Percentiles rank a stretch among this genome's conserved stretches.
Evolutionary conservation across 2,797 vertebrate genomes (phyloP).

Genomic region (Fistularia tabacaria): DNA sequence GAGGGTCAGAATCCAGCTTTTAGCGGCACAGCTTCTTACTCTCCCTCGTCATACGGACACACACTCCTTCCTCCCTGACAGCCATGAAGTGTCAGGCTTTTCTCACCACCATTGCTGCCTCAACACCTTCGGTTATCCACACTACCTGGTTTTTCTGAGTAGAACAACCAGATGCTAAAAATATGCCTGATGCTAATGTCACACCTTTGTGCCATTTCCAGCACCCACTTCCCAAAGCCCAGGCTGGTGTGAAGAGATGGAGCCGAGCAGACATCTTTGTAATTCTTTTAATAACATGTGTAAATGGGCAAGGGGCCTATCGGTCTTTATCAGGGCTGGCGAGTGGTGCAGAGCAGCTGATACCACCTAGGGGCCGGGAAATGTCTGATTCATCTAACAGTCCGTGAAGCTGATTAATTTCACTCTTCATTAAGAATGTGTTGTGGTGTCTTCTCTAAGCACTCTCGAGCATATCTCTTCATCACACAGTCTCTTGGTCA

Average conservation of each 20-base stretch:
- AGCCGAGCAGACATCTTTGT: conserved; percentile 66
- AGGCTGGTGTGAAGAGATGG: conserved; percentile 55
- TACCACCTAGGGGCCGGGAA: conserved; percentile 74
- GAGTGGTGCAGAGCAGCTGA: conserved; percentile 66
- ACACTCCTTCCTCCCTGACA: conserved; percentile 16
- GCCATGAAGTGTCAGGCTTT: conserved; percentile 36
- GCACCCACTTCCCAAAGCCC: conserved; percentile 60
- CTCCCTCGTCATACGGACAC: conserved; percentile 13
- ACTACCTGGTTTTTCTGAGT: conserved; percentile 57
- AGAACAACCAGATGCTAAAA: conserved; percentile 66
- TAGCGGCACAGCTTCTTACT: conserved; percentile 17
- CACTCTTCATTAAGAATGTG: conserved; percentile 79
- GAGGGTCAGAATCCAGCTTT: conserved; percentile 29
- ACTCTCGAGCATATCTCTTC: conserved; percentile 48
- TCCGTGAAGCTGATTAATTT: conserved; percentile 81
- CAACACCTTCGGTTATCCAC: conserved; percentile 34
- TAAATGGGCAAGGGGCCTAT: conserved; percentile 74
- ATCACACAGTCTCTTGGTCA: conserved; percentile 30
- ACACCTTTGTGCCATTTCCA: conserved; percentile 60
- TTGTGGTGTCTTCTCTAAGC: conserved; percentile 72
- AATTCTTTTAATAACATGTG: conserved; percentile 77
- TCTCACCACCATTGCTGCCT: conserved; percentile 33
- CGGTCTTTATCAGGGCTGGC: conserved; percentile 70
- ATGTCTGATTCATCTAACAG: conserved; percentile 76
- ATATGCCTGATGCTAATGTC: conserved; percentile 69